Conservation (phyloP, 2,888 invertebrate genomes). For the Encarsia formosa region DNA sequence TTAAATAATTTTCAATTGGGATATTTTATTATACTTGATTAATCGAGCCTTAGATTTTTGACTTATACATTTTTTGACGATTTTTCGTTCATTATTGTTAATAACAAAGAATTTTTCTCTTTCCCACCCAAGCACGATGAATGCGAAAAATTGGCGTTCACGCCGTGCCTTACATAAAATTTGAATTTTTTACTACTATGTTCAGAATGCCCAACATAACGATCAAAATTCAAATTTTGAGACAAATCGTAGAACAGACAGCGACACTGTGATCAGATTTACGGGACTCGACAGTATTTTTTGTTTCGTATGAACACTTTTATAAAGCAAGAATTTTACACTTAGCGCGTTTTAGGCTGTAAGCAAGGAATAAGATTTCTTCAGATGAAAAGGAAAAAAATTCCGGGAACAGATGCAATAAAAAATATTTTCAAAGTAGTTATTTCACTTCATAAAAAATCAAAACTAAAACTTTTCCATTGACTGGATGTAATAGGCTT, state of each 20-base stretch:
- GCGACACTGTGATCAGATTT: constrained; percentile 29
- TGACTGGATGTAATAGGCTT: neutral
- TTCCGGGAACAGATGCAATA: constrained; percentile 28
- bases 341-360: constrained; percentile 22
- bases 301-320: constrained; percentile 23
- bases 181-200: constrained; percentile 6
- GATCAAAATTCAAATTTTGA: constrained; percentile 25
- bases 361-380: constrained; percentile 26
- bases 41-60: too few species aligned
- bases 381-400: constrained; percentile 22
- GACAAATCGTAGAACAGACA: constrained; percentile 26
- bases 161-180: constrained; percentile 26
- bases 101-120: constrained; percentile 7
- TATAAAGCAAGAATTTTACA: constrained; percentile 22
- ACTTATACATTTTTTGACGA: neutral
- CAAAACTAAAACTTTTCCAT: too few species aligned
- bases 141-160: constrained; percentile 18
- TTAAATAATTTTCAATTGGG: too few species aligned
- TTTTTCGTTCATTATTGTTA: neutral
- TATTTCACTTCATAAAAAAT: too few species aligned
- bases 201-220: constrained; percentile 14
- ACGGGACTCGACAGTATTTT: constrained; percentile 29
- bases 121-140: neutral
- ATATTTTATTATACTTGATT: too few species aligned
- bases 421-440: constrained; percentile 9